Base-by-base conservation (phyloP, 2,113 vertebrate genomes). In the Hydrolagus affinis region DNA sequence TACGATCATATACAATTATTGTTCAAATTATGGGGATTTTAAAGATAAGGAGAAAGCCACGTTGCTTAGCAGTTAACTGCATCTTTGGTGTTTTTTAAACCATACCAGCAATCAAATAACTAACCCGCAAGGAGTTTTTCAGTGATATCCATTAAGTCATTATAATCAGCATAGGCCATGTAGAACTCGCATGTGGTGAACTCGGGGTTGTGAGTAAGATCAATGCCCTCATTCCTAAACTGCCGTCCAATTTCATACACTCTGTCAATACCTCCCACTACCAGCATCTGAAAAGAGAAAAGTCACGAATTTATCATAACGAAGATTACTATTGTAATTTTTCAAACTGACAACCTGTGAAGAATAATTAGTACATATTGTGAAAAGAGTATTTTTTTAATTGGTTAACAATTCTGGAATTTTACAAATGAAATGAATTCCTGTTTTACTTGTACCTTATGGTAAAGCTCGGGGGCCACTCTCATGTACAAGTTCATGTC, bases 161-260 rank as follows among this genome's bases (percentile, higher is more conserved):
- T 78, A 90, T 99, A 99, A 90, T 99, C 98, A 0, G 98, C 98
- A 59, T 98, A 99, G 4, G 98, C 98, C 98, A 99, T 99, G 83
- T 99, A 99, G 90, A 99, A 99, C 86, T 99, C 98, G 89, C 97
- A 99, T 78, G 98, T 99, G 85, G 98, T 99, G 90, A 99, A 99
- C 89, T 99, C 98, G 11, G 98, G 98, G 88, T 99, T 99, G 88
- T 99, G 98, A 75, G 97, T 99, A 78, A 99, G 92, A 91, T 99
- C 98, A 1, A 99, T 99, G 86, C 98, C 97, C 91, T 99, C 98
- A 11, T 99, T 99, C 87, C 98, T 94, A 90, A 99, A 99, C 90
- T 99, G 98, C 85, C 98, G 96, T 0, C 97, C 98, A 19, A 99
- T 91, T 90, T 99, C 98, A 88, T 99, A 99, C 1, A 99, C 96